Percentiles rank a stretch among this genome's conserved stretches.
These are phyloP conservation scores for Urocyon cinereoargenteus DNA, from an alignment of 2,797 vertebrate species.

Conservation along the genomic window DNA sequence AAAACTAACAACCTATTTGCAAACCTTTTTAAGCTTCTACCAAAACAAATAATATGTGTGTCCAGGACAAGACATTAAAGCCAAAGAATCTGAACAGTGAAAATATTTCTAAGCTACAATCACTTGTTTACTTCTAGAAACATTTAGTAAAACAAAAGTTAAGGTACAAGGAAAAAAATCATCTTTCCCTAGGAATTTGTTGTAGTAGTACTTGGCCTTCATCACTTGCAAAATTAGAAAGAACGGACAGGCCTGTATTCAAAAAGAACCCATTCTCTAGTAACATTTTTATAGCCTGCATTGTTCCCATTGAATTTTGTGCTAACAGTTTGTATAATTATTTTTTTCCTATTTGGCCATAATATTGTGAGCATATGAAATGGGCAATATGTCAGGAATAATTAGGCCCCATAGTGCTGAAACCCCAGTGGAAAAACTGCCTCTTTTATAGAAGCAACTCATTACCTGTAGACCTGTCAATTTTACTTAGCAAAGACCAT, in stretches of 20 bases:
- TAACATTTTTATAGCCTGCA: conserved; percentile 74
- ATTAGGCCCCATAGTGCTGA: conserved; percentile 81
- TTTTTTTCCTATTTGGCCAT: conserved; percentile 81
- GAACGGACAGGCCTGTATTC: conserved; percentile 78
- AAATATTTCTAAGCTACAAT: background rate
- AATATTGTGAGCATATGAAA: conserved; percentile 78
- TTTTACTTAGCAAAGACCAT: conserved; percentile 83
- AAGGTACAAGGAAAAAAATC: background rate
- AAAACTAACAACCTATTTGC: background rate
- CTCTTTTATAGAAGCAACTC: conserved; percentile 76
- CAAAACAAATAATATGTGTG: background rate
- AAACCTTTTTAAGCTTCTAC: background rate
- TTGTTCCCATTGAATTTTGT: conserved; percentile 80
- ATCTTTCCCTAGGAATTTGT: background rate
- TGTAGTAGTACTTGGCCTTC: background rate
- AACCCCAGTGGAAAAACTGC: conserved; percentile 67
- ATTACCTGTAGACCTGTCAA: conserved; percentile 79
- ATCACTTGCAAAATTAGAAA: conserved; percentile 71
- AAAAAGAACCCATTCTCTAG: conserved; percentile 75
- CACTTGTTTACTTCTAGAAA: background rate
- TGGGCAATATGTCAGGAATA: conserved; percentile 83
- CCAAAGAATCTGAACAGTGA: background rate
- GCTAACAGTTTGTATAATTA: conserved; percentile 80
- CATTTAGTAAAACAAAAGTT: background rate
- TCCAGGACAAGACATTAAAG: background rate